These are phyloP conservation scores for Pharmacophagus antenor DNA, from an alignment of 2,888 invertebrate genomes.

Conservation along the genomic window DNA sequence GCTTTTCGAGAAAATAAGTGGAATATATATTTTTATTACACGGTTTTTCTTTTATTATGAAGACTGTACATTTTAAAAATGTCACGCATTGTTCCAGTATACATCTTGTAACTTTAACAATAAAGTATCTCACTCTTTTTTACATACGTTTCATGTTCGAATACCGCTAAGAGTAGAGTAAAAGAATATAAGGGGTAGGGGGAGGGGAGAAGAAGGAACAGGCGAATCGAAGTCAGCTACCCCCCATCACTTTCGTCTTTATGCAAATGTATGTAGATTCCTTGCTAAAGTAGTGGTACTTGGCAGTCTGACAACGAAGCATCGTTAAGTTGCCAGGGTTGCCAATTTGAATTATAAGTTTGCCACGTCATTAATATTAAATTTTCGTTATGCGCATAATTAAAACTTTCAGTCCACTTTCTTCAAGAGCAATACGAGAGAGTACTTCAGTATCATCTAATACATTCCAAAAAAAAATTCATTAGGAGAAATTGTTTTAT, in stretches of 20 bases:
- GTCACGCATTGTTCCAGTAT: too few species aligned
- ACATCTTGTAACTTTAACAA: not conserved
- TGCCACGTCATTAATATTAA: slow-evolving; percentile 28
- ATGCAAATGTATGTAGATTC: slow-evolving; percentile 67
- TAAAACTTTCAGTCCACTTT: slow-evolving; percentile 17
- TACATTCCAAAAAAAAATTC: not conserved
- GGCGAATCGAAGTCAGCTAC: slow-evolving; percentile 40
- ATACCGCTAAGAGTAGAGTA: slow-evolving; percentile 7
- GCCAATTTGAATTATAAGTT: slow-evolving; percentile 30
- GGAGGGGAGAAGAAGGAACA: slow-evolving; percentile 1
- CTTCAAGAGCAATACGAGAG: not conserved
- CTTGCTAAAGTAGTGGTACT: slow-evolving; percentile 33
- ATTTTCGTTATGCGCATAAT: slow-evolving; percentile 25
- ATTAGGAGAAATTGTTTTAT: not conserved
- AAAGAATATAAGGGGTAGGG: slow-evolving; percentile 14
- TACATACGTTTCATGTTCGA: not conserved
- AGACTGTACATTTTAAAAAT: too few species aligned
- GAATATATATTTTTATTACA: too few species aligned
- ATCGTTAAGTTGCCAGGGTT: slow-evolving; percentile 35
- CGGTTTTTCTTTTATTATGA: too few species aligned
- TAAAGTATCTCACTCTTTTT: not conserved
- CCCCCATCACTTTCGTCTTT: slow-evolving; percentile 43
- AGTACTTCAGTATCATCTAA: slow-evolving; percentile 5
- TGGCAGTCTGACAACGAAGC: slow-evolving; percentile 36
- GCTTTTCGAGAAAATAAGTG: too few species aligned